A percentile compares a stretch with the other conserved stretches of the same genome.
These are phyloP conservation scores for Meda fulgida DNA, from an alignment of 2,797 vertebrate species.

Conservation along the genomic window DNA sequence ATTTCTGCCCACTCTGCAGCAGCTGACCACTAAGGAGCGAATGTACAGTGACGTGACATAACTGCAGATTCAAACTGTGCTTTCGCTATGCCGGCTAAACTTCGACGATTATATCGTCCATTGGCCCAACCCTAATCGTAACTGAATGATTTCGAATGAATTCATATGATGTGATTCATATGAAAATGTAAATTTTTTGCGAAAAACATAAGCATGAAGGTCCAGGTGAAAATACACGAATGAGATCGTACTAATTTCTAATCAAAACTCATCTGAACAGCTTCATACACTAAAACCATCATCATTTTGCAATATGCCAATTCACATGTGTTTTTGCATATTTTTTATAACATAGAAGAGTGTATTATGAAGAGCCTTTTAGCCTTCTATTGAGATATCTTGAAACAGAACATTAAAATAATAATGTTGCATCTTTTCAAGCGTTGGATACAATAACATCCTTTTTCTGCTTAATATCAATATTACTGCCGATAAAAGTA, in stretches of 20 bases:
- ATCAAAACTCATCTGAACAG: neutral
- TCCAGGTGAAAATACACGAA: neutral
- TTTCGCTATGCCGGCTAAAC: too few relatives aligned
- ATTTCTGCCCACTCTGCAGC: too few relatives aligned
- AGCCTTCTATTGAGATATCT: neutral
- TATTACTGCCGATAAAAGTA: neutral
- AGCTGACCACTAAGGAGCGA: too few relatives aligned
- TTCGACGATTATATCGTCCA: too few relatives aligned
- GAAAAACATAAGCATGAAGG: neutral
- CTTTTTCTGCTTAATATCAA: neutral
- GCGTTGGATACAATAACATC: too few relatives aligned
- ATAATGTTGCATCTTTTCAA: too few relatives aligned
- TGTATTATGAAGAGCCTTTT: neutral
- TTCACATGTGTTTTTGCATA: neutral
- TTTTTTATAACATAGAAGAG: constrained; percentile 27
- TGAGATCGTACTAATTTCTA: neutral
- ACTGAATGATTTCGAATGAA: neutral
- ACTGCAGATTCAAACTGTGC: too few relatives aligned
- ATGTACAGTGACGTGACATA: too few relatives aligned
- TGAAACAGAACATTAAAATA: too few relatives aligned
- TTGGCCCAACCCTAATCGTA: too few relatives aligned
- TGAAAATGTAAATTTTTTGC: too few relatives aligned
- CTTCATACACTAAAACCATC: neutral
- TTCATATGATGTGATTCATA: neutral
- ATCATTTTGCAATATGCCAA: neutral